These are phyloP conservation scores for Oscheius sp. DNA, from an alignment of 1,140 invertebrate genomes.

Conservation along the genomic window DNA sequence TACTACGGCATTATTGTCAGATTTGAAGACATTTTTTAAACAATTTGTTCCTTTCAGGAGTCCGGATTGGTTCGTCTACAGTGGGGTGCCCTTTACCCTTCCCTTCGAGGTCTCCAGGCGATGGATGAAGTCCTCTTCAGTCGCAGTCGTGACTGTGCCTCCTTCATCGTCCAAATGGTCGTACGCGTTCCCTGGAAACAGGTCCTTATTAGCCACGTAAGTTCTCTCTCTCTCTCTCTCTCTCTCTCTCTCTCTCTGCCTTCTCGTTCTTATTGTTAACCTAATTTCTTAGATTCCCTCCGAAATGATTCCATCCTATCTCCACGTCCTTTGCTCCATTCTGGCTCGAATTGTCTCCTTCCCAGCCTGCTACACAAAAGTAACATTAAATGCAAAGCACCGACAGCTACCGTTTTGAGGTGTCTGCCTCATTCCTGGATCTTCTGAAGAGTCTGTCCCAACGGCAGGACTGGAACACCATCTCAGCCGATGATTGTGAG, in stretches of 20 bases:
- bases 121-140: constrained; percentile 18
- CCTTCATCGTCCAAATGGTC: constrained; percentile 30
- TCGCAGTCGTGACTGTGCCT: constrained; percentile 11
- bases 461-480: constrained; percentile 25
- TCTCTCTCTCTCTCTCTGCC: no score
- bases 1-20: constrained; percentile 28
- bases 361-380: constrained; percentile 4
- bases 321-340: neutral
- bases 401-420: no score
- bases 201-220: constrained; percentile 9
- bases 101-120: constrained; percentile 17
- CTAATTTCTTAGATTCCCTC: constrained; percentile 8
- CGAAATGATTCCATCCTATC: constrained; percentile 6
- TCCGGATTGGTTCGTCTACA: constrained; percentile 17
- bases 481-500: constrained; percentile 8
- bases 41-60: neutral
- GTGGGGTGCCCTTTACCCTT: constrained; percentile 16
- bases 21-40: neutral
- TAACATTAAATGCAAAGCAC: no score
- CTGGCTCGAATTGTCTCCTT: neutral
- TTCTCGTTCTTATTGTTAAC: no score
- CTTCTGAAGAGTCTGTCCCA: constrained; percentile 14
- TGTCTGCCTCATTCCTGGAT: constrained; percentile 26
- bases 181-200: constrained; percentile 29
- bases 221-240: neutral